A percentile compares a stretch with the other conserved stretches of the same genome.
phyloP scores from a whole-genome alignment of 2,797 vertebrate species.

The Masticophis lateralis region DNA sequence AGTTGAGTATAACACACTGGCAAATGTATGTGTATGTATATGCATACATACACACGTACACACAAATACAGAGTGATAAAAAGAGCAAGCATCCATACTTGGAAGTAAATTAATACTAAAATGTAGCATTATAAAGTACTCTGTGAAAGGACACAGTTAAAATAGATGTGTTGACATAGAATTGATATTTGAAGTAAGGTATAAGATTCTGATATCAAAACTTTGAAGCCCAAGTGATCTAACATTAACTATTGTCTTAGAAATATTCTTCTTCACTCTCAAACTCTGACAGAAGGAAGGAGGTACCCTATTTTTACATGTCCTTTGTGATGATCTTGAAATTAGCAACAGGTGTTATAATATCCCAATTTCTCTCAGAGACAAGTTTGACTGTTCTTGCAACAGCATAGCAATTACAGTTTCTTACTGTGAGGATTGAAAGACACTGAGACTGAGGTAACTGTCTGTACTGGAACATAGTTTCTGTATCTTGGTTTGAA shows the following conservation, averaged over 20 bases:
- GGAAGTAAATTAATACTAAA: constrained; percentile 62
- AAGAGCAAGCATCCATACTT: constrained; percentile 17
- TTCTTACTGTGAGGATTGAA: constrained; percentile 31
- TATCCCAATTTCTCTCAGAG: constrained; percentile 1
- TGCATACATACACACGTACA: not conserved
- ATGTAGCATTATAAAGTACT: constrained; percentile 42
- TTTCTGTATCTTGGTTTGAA: constrained; percentile 54
- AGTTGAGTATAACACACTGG: not conserved
- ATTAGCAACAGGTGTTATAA: constrained; percentile 57
- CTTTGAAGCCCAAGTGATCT: constrained; percentile 47
- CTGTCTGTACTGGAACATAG: constrained; percentile 53
- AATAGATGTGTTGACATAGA: constrained; percentile 47
- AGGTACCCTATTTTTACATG: constrained; percentile 44
- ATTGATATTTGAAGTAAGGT: constrained; percentile 47
- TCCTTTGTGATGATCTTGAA: constrained; percentile 51
- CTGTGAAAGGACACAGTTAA: constrained; percentile 54
- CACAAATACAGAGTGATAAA: not conserved
- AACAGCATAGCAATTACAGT: constrained; percentile 51
- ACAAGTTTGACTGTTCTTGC: not conserved
- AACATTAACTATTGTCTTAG: constrained; percentile 50
- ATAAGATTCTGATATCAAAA: constrained; percentile 47
- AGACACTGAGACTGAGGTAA: constrained; percentile 24
- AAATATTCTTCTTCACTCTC: constrained; percentile 41
- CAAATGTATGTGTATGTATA: not conserved
- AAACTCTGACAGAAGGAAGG: constrained; percentile 39